These are phyloP conservation scores for Rhinoraja longicauda DNA, from an alignment of 2,797 vertebrate species.

Conservation along the genomic window DNA sequence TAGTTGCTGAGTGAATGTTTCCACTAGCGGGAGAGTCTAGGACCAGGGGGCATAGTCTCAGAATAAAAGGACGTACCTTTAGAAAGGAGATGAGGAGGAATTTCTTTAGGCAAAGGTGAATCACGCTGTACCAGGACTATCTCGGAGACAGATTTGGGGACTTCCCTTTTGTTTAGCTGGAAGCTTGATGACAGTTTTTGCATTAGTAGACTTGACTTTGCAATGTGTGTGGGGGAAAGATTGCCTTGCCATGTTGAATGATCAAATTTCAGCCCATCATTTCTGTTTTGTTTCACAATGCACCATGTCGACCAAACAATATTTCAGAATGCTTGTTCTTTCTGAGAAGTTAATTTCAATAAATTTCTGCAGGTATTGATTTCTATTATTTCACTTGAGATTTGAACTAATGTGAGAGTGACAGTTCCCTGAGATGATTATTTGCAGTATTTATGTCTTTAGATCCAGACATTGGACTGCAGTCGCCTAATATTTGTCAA, in stretches of 20 bases:
- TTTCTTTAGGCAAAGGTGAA: background rate
- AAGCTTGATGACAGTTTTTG: too few species aligned
- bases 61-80: too few species aligned
- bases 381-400: background rate
- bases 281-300: background rate
- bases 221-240: background rate
- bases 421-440: background rate
- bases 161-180: background rate
- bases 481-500: background rate
- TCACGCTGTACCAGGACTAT: background rate
- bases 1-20: too few species aligned
- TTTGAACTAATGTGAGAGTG: background rate
- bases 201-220: background rate
- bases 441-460: background rate
- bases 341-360: background rate
- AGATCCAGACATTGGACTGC: background rate
- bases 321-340: background rate
- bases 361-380: background rate
- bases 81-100: too few species aligned
- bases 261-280: background rate
- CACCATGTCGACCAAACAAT: background rate
- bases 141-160: background rate
- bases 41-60: too few species aligned
- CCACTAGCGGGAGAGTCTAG: too few species aligned
- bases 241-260: background rate